Evolutionary conservation across 1,140 invertebrate genomes (phyloP).

Genomic region (Spodoptera frugiperda): DNA sequence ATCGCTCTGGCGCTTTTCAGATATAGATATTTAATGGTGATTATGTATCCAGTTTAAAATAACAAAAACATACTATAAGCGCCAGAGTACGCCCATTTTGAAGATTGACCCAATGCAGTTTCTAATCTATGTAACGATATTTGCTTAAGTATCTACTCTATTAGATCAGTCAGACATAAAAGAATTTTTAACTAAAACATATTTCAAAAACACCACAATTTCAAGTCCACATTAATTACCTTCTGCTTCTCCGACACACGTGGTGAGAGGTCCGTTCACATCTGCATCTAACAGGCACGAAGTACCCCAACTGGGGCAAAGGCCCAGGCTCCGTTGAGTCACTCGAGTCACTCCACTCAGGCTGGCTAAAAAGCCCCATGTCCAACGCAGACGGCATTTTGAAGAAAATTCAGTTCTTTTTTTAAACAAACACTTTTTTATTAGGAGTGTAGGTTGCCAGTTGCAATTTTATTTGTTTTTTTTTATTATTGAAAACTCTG

Average conservation of each 20-base stretch:
- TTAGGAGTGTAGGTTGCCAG: background rate
- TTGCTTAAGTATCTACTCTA: no score
- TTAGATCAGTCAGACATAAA: no score
- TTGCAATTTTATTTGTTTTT: background rate
- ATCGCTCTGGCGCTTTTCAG: no score
- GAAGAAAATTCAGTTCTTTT: constrained; percentile 38
- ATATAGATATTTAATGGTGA: no score
- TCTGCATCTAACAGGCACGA: constrained; percentile 79
- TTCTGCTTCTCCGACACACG: constrained; percentile 81
- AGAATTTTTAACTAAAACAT: no score
- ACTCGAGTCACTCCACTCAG: constrained; percentile 81
- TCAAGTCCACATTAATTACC: constrained; percentile 63
- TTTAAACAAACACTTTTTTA: constrained; percentile 10
- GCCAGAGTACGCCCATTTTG: no score
- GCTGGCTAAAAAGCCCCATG: constrained; percentile 76
- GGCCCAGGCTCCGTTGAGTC: constrained; percentile 73
- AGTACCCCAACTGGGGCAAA: constrained; percentile 82
- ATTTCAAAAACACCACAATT: no score
- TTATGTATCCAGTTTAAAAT: no score
- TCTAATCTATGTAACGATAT: no score
- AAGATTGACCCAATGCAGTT: no score
- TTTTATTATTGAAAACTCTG: no score
- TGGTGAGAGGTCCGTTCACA: constrained; percentile 71
- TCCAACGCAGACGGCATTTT: constrained; percentile 77
- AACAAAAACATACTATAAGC: no score